phyloP scores from a whole-genome alignment of 2,797 vertebrate genomes.

The Tokudaia tokunoshimensis region DNA sequence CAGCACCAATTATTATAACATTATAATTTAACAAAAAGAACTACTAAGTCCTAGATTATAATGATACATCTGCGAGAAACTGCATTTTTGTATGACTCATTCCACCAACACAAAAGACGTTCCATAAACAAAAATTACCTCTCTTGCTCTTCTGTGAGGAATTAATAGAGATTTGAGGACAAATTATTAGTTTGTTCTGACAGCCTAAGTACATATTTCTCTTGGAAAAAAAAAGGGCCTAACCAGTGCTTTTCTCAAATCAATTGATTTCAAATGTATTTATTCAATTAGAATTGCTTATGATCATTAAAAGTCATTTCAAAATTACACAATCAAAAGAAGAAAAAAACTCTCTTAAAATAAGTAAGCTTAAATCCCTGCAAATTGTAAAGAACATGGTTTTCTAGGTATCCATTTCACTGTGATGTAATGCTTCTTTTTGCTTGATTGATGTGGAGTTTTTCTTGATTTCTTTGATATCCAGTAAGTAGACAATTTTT shows the following conservation, averaged over 20 bases:
- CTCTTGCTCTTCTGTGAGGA: constrained; percentile 69
- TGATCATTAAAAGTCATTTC: constrained; percentile 71
- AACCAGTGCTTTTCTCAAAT: constrained; percentile 75
- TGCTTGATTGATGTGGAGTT: background rate
- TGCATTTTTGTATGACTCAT: constrained; percentile 69
- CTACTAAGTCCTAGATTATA: constrained; percentile 56
- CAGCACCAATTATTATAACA: constrained; percentile 15
- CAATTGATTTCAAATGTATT: constrained; percentile 72
- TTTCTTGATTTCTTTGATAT: constrained; percentile 15
- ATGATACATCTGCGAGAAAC: constrained; percentile 68
- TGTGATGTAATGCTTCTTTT: constrained; percentile 37
- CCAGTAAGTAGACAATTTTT: background rate
- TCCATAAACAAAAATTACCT: constrained; percentile 65
- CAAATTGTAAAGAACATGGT: constrained; percentile 1
- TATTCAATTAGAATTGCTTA: constrained; percentile 74
- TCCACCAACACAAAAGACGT: constrained; percentile 68
- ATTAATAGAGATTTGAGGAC: constrained; percentile 75
- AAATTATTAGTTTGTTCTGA: constrained; percentile 80
- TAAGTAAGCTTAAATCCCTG: constrained; percentile 52
- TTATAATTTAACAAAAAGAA: constrained; percentile 75
- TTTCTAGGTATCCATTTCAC: background rate
- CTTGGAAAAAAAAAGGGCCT: constrained; percentile 56
- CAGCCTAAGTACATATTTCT: constrained; percentile 74
- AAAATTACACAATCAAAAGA: constrained; percentile 65
- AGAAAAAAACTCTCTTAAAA: constrained; percentile 11